These are phyloP conservation scores for Prunella strophiata DNA, from an alignment of 2,797 vertebrate species.

Conservation along the genomic window DNA sequence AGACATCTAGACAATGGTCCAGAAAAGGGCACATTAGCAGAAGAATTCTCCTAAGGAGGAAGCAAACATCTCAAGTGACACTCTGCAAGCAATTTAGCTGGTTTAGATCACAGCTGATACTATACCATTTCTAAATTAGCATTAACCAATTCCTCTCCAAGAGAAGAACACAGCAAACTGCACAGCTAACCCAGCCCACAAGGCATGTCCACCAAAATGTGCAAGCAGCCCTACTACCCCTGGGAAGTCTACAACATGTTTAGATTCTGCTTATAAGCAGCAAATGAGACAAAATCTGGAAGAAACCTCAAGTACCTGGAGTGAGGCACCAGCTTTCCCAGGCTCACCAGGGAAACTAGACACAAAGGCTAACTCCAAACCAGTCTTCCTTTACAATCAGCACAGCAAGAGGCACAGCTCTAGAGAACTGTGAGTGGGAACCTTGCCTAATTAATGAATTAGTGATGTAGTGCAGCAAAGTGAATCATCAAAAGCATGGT, in stretches of 20 bases:
- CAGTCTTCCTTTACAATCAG: neutral
- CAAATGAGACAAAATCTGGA: neutral
- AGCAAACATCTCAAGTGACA: conserved; percentile 43
- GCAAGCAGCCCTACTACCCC: neutral
- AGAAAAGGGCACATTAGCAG: conserved; percentile 27
- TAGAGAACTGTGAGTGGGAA: neutral
- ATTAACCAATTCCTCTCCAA: neutral
- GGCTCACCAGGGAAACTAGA: neutral
- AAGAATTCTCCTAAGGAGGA: conserved; percentile 32
- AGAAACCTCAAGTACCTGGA: neutral
- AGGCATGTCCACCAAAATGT: neutral
- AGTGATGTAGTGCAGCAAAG: neutral
- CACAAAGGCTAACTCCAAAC: neutral
- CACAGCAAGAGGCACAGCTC: neutral
- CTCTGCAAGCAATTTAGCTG: neutral
- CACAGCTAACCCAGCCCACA: neutral
- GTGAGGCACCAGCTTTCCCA: neutral
- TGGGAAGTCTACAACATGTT: neutral
- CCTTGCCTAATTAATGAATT: neutral
- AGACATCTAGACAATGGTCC: conserved; percentile 35
- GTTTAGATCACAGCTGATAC: neutral
- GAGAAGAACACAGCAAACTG: neutral
- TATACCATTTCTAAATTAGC: neutral
- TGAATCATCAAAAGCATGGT: neutral
- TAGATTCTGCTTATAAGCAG: neutral